Base-by-base conservation (phyloP, 2,113 vertebrate species). In the Paramisgurnus dabryanus region DNA sequence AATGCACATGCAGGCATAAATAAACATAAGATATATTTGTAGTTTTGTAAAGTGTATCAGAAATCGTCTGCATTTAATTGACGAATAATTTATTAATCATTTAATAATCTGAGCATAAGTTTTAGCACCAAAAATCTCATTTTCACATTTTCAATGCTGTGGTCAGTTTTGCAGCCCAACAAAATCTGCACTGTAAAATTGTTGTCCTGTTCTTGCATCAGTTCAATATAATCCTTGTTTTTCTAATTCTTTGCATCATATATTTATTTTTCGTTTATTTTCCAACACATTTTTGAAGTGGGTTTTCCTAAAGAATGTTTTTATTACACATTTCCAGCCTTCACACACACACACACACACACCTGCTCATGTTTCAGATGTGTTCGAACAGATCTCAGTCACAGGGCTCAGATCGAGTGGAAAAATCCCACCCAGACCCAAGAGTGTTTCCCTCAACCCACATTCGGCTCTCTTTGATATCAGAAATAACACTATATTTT, bases 381-480 rank as follows among this genome's bases (percentile, higher is more conserved):
- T 64, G 58, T 75, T 63, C 34, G 58, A 61, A 47, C 58, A 49
- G 11, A 63, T 63, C 43, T 75, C 15, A 15, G 22, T 75, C 55
- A 8, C 55, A n/a, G 17, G 17, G 17, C n/a, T 18, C 73, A 64
- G 43, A 39, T 22, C 2, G 58, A 61, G 60, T 87, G 85, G 87
- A 91, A 90, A 89, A 89, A 85, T 80, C 73, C 71, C 77, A 80
- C 79, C 6, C 3, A 41, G 63, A 78, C 65, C 49, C 0, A 58
- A 80, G 80, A 75, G 73, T 75, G 87, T 86, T 85, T 80, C 83
- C 78, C 60, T 75, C 41, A 75, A 75, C 58, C 73, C 81, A 87
- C 87, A 86, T 82, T 86, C 69, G 80, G 83, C 89, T 90, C 72
- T 76, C 86, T 89, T 86, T 75, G 87, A 85, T 88, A 82, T 89